A percentile compares a stretch with the other conserved stretches of the same genome.
Conservation (phyloP, 2,113 vertebrate genomes). For the Dunckerocampus dactyliophorus region DNA sequence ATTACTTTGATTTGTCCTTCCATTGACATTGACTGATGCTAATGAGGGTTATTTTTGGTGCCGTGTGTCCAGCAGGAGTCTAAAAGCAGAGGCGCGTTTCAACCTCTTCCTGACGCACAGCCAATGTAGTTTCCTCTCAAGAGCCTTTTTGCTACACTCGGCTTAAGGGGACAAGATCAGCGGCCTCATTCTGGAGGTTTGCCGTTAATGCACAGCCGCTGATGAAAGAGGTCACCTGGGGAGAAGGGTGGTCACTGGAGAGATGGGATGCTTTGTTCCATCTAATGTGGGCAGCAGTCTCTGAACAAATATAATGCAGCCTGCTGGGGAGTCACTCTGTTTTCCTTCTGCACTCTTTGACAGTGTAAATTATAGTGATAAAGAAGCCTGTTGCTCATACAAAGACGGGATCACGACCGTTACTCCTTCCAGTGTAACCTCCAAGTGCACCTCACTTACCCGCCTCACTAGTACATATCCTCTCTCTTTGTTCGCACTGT, state of each 20-base stretch:
- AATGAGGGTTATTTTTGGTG: conserved; percentile 58
- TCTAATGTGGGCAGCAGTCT: conserved; percentile 33
- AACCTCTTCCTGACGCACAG: conserved; percentile 53
- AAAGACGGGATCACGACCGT: conserved; percentile 19
- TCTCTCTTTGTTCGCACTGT: conserved; percentile 9
- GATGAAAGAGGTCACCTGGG: conserved; percentile 51
- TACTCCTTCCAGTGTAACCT: conserved; percentile 25
- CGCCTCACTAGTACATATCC: conserved; percentile 12
- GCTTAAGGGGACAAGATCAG: conserved; percentile 35
- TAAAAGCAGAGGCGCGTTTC: conserved; percentile 64
- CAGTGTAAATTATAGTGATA: conserved; percentile 35
- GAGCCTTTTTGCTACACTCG: conserved; percentile 30
- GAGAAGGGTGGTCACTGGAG: conserved; percentile 16
- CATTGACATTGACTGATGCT: conserved; percentile 57
- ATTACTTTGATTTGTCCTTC: conserved; percentile 60
- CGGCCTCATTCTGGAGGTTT: conserved; percentile 22
- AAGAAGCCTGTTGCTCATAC: conserved; percentile 32
- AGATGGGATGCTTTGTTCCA: conserved; percentile 22
- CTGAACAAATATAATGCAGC: conserved; percentile 34
- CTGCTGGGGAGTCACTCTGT: conserved; percentile 7
- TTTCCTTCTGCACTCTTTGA: conserved; percentile 15
- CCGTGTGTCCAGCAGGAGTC: conserved; percentile 60
- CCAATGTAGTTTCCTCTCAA: conserved; percentile 42
- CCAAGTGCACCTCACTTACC: conserved; percentile 21
- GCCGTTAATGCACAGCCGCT: conserved; percentile 38